Conservation (phyloP, 1,140 invertebrate species). For the Microplitis demolitor region DNA sequence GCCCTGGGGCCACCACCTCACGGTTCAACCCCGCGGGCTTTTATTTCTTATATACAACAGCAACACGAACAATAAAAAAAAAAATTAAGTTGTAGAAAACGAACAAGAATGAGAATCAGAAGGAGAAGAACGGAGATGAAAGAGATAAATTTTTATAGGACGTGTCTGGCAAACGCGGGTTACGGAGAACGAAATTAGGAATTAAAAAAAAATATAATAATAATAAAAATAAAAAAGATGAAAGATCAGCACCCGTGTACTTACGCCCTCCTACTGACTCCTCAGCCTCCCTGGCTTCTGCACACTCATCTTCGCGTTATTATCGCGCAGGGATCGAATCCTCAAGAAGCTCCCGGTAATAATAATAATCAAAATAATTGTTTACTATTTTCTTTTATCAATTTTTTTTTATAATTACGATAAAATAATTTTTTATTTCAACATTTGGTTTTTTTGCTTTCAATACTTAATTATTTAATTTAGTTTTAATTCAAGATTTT, state of each 20-base stretch:
- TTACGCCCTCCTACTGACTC: slow-evolving; percentile 10
- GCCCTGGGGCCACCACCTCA: slow-evolving; percentile 57
- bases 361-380: slow-evolving; percentile 12
- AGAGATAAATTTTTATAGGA: too few relatives aligned
- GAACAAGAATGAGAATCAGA: not conserved
- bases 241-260: slow-evolving; percentile 23
- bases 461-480: too few relatives aligned
- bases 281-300: slow-evolving; percentile 17
- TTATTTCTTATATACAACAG: not conserved
- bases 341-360: slow-evolving; percentile 19
- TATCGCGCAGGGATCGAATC: slow-evolving; percentile 18
- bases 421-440: too few relatives aligned
- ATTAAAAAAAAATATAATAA: not conserved
- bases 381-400: not conserved
- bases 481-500: too few relatives aligned
- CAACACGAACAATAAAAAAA: slow-evolving; percentile 2
- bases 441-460: too few relatives aligned
- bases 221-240: not conserved
- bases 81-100: not conserved
- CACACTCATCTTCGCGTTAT: slow-evolving; percentile 29
- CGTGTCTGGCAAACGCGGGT: not conserved
- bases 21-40: slow-evolving; percentile 35
- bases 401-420: too few relatives aligned
- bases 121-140: not conserved
- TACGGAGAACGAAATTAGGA: not conserved